These are phyloP conservation scores for Propithecus coquereli DNA, from an alignment of 2,113 vertebrate genomes.

Conservation along the genomic window DNA sequence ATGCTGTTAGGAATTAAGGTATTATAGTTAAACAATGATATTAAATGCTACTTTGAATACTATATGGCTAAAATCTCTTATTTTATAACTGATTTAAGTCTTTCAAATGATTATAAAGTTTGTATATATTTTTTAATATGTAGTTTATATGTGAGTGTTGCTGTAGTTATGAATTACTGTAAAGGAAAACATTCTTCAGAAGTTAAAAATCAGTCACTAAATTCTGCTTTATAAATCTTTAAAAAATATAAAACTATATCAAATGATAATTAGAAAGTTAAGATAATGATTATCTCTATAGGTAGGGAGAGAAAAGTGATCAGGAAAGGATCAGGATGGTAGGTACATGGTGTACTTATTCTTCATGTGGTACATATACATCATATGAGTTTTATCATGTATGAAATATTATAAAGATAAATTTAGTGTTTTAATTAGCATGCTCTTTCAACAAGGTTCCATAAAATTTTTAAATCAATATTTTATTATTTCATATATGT, in stretches of 20 bases:
- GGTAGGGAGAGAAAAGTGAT: not conserved
- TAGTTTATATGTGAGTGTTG: not conserved
- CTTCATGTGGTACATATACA: not conserved
- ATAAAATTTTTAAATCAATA: not conserved
- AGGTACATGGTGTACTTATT: not conserved
- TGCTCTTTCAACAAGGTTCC: not conserved
- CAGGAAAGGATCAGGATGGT: not conserved
- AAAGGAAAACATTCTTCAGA: conserved; percentile 30
- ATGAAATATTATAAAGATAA: not conserved
- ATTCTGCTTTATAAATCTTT: not conserved
- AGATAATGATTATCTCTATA: not conserved
- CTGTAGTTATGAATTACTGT: not conserved
- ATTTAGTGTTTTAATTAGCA: not conserved
- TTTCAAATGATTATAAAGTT: not conserved
- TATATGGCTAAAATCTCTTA: not conserved
- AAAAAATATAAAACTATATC: not conserved
- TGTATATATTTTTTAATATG: not conserved
- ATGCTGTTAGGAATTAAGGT: not conserved
- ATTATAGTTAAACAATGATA: not conserved
- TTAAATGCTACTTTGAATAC: not conserved
- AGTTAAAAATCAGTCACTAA: not conserved
- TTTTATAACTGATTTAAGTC: not conserved
- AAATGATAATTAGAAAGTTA: not conserved
- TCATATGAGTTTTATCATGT: not conserved
- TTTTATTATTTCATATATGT: not conserved